Base-by-base conservation (phyloP, 2,888 invertebrate species). In the Neoaliturus tenellus region DNA sequence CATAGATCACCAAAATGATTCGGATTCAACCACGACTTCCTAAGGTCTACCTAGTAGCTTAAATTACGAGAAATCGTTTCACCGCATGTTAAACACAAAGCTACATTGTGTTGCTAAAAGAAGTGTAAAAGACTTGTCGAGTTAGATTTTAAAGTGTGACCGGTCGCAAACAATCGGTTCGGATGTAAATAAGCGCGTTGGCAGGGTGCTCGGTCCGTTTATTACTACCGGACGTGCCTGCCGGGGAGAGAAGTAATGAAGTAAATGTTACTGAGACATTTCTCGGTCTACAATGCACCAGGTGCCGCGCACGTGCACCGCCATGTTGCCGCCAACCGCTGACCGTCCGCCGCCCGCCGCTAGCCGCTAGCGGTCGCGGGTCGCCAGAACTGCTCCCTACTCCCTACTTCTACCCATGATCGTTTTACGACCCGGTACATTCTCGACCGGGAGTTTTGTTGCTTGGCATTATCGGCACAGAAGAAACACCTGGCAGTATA, bases 81-180 rank as follows among this genome's bases (percentile, higher is more conserved):
- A 14, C 2, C 28, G 31, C 28, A 5, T 28, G 3, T 17, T 62
- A 14, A 3, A 31, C 31, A 14, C 28, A 62, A 28, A 28, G 28
- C 62, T 31, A 62, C 62, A 62, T 20, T 62, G 62, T 62, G 62
- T n/a, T n/a, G n/a, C 1, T 62, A 62, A 5, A 62, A 28, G 3
- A 5, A 25, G 62, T 62, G 14, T 62, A 28, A 62, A 51, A 62
- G 62, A 62, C 14, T 14, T 17, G 62, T 62, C 62, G 62, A 10
- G 62, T 62, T 62, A n/a, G n/a, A n/a, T n/a, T n/a, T n/a, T n/a
- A 62, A 62, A 62, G 62, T 28, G 62, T 62, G 62, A 62, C 62
- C 62, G 62, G 62, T 62, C 62, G 62, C 62, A 62, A 62, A 62
- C 3, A 62, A 62, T 62, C 62, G 62, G 28, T 31, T 28, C 12